Evolutionary conservation across 2,888 invertebrate genomes (phyloP).

Genomic region (Drosophila limbata): DNA sequence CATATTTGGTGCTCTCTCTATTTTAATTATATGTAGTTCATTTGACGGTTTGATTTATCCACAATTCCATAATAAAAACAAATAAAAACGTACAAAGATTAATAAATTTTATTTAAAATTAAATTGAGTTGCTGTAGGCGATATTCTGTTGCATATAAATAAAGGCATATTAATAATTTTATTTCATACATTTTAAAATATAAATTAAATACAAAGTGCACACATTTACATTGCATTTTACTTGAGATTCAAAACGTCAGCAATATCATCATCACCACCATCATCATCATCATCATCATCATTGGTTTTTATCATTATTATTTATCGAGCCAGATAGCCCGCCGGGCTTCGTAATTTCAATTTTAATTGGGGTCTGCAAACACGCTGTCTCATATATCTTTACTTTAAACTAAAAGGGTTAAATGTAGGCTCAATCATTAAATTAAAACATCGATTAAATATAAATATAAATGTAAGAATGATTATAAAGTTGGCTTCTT

Average conservation of each 20-base stretch:
- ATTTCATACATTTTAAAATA: constrained; percentile 66
- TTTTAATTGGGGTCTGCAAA: constrained; percentile 66
- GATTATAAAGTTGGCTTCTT: constrained; percentile 16
- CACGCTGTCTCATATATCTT: constrained; percentile 72
- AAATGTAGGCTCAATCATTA: constrained; percentile 53
- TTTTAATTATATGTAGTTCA: constrained; percentile 23
- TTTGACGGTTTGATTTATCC: constrained; percentile 27
- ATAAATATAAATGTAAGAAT: constrained; percentile 9
- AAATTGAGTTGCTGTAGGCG: constrained; percentile 33
- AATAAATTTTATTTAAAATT: constrained; percentile 56
- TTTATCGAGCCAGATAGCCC: constrained; percentile 4
- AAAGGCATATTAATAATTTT: constrained; percentile 61
- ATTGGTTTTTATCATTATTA: constrained; percentile 6
- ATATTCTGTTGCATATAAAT: constrained; percentile 53
- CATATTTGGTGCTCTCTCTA: constrained; percentile 18
- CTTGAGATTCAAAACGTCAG: constrained; percentile 54
- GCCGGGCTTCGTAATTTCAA: constrained; percentile 53
- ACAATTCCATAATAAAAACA: constrained; percentile 16
- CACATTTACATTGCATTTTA: constrained; percentile 76
- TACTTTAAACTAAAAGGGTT: constrained; percentile 75
- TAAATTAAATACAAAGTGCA: constrained; percentile 76
- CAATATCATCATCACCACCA: constrained; percentile 19
- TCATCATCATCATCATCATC: constrained; percentile 25
- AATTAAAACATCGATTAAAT: constrained; percentile 42
- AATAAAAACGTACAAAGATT: constrained; percentile 38